Evolutionary conservation across 2,888 invertebrate species (phyloP).

Genomic region (Cephus runcator): DNA sequence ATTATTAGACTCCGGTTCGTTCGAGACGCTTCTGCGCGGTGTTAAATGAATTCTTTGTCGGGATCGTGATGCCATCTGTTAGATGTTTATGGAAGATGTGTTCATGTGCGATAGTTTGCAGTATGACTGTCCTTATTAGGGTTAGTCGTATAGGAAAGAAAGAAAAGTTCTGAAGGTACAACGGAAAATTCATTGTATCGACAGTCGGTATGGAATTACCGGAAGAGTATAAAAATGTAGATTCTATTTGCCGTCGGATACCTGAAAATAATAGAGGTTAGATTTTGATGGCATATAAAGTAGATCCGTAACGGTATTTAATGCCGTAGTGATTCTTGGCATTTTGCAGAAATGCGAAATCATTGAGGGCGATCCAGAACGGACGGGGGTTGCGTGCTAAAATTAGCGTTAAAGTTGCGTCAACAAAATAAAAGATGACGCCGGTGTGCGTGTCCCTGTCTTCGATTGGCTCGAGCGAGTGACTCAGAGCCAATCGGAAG

Average conservation of each 20-base stretch:
- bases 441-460: constrained; percentile 38
- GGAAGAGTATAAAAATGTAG: not conserved
- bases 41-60: not conserved
- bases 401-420: constrained; percentile 47
- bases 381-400: constrained; percentile 30
- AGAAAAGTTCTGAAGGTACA: not conserved
- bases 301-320: not conserved
- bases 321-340: not conserved
- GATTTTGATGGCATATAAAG: not conserved
- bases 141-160: not conserved
- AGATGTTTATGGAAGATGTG: not conserved
- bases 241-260: not conserved
- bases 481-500: constrained; percentile 35
- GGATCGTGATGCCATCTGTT: not conserved
- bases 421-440: constrained; percentile 49
- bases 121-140: not conserved
- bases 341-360: constrained; percentile 16
- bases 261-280: not conserved
- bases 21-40: not conserved
- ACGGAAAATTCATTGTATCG: not conserved
- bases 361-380: constrained; percentile 1
- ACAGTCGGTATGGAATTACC: not conserved
- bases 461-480: constrained; percentile 35
- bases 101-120: not conserved
- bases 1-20: not conserved